Base-by-base conservation (phyloP, 1,140 invertebrate species). In the Drosophila seguyi region DNA sequence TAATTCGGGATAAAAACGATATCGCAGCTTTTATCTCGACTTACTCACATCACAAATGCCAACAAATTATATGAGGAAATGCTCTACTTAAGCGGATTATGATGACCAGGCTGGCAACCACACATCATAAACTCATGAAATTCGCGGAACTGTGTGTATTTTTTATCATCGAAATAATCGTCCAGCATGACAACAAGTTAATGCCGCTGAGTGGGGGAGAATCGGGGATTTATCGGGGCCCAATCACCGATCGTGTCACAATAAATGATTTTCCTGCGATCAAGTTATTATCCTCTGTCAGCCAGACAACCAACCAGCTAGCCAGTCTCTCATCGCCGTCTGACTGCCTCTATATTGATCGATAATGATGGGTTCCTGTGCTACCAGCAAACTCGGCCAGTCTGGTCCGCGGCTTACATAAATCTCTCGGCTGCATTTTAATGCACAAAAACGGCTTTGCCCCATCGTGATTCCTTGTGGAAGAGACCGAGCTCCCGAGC, bases 311-410 rank as follows among this genome's bases (percentile, higher is more conserved):
- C n/a, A n/a, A 31, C 20, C 45, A 65, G 18, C 52, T 27, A 42
- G 38, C 13, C 31, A 34, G 34, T 48, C 63, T 78, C 59, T 69
- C 74, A 60, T 53, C 78, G 65, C 52, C 13, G 50, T 31, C 50
- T 31, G 50, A 29, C 42, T 57, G 68, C 68, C 60, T 74, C 60
- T 74, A 77, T 87, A 79, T 90, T 62, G 74, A 72, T 90, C 74
- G 74, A 66, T 90, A 90, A 90, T 90, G 74, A 88, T 74, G 85
- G 85, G 87, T 87, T 81, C 75, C 66, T 78, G 63, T 72, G 84
- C 85, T 90, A 90, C 84, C 73, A 84, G 58, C n/a, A n/a, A n/a
- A n/a, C 76, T 80, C n/a, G 55, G 65, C 34, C 18, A 36, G 53
- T 72, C 42, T 39, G 41, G 57, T 58, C 53, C 45, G 45, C 57